These are phyloP conservation scores for Chelonus insularis DNA, from an alignment of 1,140 invertebrate species.

Conservation along the genomic window DNA sequence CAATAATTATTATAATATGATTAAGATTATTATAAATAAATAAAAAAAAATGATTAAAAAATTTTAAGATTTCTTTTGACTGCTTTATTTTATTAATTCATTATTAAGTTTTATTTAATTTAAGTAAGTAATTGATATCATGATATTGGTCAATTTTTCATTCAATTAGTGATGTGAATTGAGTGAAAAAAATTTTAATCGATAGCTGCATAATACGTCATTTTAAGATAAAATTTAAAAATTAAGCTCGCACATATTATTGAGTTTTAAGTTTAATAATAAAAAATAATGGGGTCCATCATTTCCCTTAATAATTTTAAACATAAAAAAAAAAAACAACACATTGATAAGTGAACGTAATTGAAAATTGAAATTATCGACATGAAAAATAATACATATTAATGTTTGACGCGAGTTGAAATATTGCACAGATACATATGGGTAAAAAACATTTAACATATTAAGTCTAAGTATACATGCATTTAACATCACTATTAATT, in stretches of 20 bases:
- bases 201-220: too few relatives aligned
- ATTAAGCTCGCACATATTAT: too few relatives aligned
- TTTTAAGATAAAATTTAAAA: too few relatives aligned
- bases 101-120: background rate
- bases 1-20: too few relatives aligned
- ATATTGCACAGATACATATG: constrained; percentile 28
- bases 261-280: too few relatives aligned
- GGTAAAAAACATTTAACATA: constrained; percentile 20
- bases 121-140: too few relatives aligned
- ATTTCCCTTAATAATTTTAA: too few relatives aligned
- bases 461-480: constrained; percentile 5
- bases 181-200: too few relatives aligned
- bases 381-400: constrained; percentile 1
- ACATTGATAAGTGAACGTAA: background rate
- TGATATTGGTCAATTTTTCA: too few relatives aligned
- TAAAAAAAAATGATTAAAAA: constrained; percentile 12
- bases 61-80: background rate
- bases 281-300: too few relatives aligned
- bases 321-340: too few relatives aligned
- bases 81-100: background rate
- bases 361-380: constrained; percentile 12
- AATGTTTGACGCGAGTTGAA: background rate
- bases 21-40: constrained; percentile 34
- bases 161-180: too few relatives aligned
- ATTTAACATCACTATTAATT: constrained; percentile 11